A percentile compares a stretch with the other conserved stretches of the same genome.
Evolutionary conservation across 2,113 vertebrate species (phyloP).

Genomic region (Neodon shergylaensis): DNA sequence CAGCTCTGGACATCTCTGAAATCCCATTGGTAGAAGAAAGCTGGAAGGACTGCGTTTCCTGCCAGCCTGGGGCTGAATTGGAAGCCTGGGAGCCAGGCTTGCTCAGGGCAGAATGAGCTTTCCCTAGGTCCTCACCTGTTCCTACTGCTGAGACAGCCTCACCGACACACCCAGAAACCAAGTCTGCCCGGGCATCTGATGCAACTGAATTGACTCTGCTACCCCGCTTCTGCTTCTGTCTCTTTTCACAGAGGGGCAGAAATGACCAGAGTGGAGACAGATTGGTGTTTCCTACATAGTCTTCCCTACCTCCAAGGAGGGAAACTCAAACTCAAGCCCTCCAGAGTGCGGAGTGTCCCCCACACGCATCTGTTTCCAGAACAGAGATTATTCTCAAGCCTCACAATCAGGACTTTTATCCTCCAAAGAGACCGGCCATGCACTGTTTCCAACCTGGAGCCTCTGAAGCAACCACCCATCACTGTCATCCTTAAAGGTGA

Average conservation of each 20-base stretch:
- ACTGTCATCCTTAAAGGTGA: neutral
- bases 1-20: neutral
- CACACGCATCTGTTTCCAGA: rapidly evolving
- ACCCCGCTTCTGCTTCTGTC: too few species aligned
- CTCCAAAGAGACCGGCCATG: neutral
- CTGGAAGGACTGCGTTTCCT: too few species aligned
- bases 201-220: neutral
- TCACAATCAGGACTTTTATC: too few species aligned
- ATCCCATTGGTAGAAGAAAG: too few species aligned
- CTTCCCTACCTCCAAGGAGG: neutral
- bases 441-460: neutral
- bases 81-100: neutral
- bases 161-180: neutral
- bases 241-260: neutral
- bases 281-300: neutral
- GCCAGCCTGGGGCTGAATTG: too few species aligned
- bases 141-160: too few species aligned
- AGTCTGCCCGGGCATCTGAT: neutral
- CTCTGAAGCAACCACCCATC: neutral
- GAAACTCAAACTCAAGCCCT: neutral
- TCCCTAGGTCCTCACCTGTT: neutral
- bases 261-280: rapidly evolving
- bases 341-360: rapidly evolving
- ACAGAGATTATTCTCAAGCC: neutral
- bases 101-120: neutral